These are phyloP conservation scores for Nerophis lumbriciformis DNA, from an alignment of 2,113 vertebrate species.

Conservation along the genomic window DNA sequence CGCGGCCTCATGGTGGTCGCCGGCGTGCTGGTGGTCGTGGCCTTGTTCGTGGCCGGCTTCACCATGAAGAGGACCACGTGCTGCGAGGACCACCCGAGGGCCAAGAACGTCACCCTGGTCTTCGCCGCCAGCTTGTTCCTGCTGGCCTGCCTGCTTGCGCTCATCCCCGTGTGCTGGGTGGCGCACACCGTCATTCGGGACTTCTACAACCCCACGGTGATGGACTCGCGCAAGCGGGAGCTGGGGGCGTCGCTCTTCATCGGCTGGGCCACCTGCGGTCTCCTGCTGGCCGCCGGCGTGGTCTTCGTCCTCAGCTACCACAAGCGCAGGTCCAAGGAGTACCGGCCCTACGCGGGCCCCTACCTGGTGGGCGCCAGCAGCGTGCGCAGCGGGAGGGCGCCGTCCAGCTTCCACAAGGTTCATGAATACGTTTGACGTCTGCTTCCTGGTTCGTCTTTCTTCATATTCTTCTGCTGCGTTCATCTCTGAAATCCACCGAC, in stretches of 20 bases:
- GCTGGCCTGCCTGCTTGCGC: constrained; percentile 55
- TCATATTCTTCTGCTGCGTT: too few relatives aligned
- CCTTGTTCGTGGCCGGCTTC: constrained; percentile 49
- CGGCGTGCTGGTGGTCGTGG: constrained; percentile 63
- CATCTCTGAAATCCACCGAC: too few relatives aligned
- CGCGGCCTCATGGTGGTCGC: constrained; percentile 81
- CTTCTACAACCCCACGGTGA: constrained; percentile 62
- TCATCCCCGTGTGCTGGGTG: constrained; percentile 72
- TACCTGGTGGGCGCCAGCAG: constrained; percentile 7
- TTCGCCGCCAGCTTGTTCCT: constrained; percentile 63
- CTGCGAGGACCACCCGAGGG: constrained; percentile 33
- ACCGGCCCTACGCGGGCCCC: neutral
- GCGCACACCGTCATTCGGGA: constrained; percentile 60
- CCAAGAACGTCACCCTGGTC: constrained; percentile 61
- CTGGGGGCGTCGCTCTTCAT: constrained; percentile 69
- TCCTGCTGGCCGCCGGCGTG: constrained; percentile 61
- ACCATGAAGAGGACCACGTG: constrained; percentile 62
- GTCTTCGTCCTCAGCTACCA: constrained; percentile 57
- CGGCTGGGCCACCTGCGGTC: constrained; percentile 64
- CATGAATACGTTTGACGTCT: constrained; percentile 50
- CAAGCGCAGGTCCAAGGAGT: constrained; percentile 40
- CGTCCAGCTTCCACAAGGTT: constrained; percentile 26
- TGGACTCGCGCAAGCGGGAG: constrained; percentile 63
- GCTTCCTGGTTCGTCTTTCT: too few relatives aligned
- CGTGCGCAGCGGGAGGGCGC: neutral